Percentiles rank a stretch among this genome's conserved stretches.
Conservation (phyloP, 2,888 invertebrate genomes). For the Melinaea marsaeus region DNA sequence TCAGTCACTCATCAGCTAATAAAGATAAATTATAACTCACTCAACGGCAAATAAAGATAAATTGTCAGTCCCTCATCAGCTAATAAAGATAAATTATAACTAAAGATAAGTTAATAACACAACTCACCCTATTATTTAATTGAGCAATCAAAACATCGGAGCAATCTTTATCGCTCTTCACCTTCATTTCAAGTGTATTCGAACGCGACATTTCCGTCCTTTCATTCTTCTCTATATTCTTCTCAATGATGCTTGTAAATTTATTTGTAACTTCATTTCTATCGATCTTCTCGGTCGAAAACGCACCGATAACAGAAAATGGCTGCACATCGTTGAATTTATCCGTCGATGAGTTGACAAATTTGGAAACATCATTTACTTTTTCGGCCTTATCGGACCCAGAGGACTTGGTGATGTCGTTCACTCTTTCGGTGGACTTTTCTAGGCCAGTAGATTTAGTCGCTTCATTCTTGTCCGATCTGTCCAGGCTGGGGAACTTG, state of each 20-base stretch:
- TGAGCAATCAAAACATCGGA: constrained; percentile 63
- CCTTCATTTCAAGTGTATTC: constrained; percentile 57
- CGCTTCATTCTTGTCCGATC: constrained; percentile 10
- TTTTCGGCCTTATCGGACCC: constrained; percentile 7
- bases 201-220: constrained; percentile 29
- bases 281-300: neutral
- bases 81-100: neutral
- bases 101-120: neutral
- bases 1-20: too few relatives aligned
- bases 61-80: too few relatives aligned
- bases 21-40: too few relatives aligned
- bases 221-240: constrained; percentile 30
- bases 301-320: neutral
- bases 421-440: neutral
- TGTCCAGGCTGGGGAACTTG: constrained; percentile 13
- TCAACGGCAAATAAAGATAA: too few relatives aligned
- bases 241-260: constrained; percentile 21
- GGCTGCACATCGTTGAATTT: constrained; percentile 23
- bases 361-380: constrained; percentile 32
- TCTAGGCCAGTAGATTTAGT: neutral
- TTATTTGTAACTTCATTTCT: neutral
- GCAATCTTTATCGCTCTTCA: constrained; percentile 49
- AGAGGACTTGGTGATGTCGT: neutral
- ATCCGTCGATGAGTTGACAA: constrained; percentile 23
- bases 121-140: constrained; percentile 70